These are phyloP conservation scores for Geodia barretti DNA, from an alignment of 37 sponge, comb jelly and placozoan genomes.

Conservation along the genomic window DNA sequence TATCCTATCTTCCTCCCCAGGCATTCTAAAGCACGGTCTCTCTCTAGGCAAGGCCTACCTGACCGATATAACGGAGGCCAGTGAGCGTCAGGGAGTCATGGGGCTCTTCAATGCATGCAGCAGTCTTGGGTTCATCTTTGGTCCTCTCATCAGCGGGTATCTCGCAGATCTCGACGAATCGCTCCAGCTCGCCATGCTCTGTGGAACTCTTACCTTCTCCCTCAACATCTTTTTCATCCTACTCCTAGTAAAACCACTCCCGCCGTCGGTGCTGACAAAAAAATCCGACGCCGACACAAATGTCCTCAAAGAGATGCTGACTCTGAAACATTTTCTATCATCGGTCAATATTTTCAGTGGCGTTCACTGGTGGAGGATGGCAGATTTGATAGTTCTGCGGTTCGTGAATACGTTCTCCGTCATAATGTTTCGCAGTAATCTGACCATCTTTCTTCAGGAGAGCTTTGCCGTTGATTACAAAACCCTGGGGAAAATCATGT, in stretches of 20 bases:
- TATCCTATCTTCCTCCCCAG: conserved; percentile 38
- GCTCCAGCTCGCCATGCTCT: conserved; percentile 21
- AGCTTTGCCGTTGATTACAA: conserved; percentile 26
- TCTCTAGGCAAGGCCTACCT: conserved; percentile 60
- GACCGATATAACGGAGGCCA: conserved; percentile 40
- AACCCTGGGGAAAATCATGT: conserved; percentile 63
- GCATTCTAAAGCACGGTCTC: conserved; percentile 71
- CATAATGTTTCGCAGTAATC: conserved; percentile 62
- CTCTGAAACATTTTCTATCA: background rate
- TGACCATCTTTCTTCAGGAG: conserved; percentile 60
- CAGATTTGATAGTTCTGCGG: conserved; percentile 43
- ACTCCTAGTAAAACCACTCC: background rate
- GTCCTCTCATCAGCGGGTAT: conserved; percentile 67
- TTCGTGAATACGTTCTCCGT: conserved; percentile 57
- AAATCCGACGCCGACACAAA: background rate
- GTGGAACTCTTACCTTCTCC: background rate
- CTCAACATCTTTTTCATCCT: background rate
- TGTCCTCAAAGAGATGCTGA: background rate
- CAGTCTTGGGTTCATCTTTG: conserved; percentile 75
- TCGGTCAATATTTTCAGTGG: conserved; percentile 48
- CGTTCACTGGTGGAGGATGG: conserved; percentile 22
- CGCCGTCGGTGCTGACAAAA: background rate
- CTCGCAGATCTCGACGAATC: conserved; percentile 63
- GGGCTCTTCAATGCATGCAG: conserved; percentile 62
- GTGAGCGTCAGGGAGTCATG: conserved; percentile 37